Evolutionary conservation across 2,113 vertebrate genomes (phyloP), one percentile per base, ranked within the genome.

Genomic region (Dissostichus mawsoni): DNA sequence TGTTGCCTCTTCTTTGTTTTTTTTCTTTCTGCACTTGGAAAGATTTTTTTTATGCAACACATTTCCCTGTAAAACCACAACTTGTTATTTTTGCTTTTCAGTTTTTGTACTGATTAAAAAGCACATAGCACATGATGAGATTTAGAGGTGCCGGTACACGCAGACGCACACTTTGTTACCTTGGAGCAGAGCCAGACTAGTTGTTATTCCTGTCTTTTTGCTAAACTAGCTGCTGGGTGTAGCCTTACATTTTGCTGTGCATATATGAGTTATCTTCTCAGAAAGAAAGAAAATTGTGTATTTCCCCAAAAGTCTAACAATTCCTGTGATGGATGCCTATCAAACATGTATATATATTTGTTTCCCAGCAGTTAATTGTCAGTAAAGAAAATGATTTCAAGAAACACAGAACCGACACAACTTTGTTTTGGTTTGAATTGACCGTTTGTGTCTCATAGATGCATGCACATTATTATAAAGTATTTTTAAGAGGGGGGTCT

Each of bases 51-150:
- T 25, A 51, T 23, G 17, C 20, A 23, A 50, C 10, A 11, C 8
- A 33, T n/a, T 14, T 29, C 2, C 1, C 1, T 0, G 0, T n/a
- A 20, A 12, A 68, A 69, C 7, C 1, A 0, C 53, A 44, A 4
- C 8, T 36, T 52, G 4, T 69, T 5, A 17, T 36, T 81, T 58
- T 63, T 5, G 16, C 23, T 17, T 61, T 67, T 78, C 0, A 0
- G 6, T 23, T 57, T 73, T 56, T 76, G 45, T 36, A n/a, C 7
- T 11, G 14, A 59, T 67, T 59, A 33, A 36, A 73, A 0, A 0
- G 58, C 7, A 44, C 36, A 5, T 13, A 20, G 12, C 47, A 18
- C 45, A 9, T 20, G 23, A 10, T 41, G 7, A 7, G 18, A 74
- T 44, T 52, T 16, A 11, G 12, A 62, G 33, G 2, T 29, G 8